Conservation (phyloP, 2,797 vertebrate species). For the Sebastes diaconus region DNA sequence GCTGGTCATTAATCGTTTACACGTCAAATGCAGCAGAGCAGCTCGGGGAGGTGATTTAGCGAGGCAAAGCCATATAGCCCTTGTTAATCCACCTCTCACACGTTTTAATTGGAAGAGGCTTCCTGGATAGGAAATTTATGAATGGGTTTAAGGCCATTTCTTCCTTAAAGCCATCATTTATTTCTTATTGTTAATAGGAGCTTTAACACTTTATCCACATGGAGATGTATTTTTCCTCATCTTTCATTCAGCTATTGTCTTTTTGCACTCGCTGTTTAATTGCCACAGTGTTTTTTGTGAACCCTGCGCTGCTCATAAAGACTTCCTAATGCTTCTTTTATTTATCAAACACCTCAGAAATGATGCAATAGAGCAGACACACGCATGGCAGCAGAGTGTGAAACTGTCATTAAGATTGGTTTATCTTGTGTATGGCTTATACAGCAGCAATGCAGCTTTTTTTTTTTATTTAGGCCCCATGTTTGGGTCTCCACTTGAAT, state of each 20-base stretch:
- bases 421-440: constrained; percentile 26
- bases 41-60: constrained; percentile 83
- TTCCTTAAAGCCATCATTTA: constrained; percentile 81
- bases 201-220: constrained; percentile 80
- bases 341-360: constrained; percentile 37
- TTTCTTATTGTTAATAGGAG: constrained; percentile 80
- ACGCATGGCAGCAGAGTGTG: constrained; percentile 28
- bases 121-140: constrained; percentile 83
- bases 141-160: constrained; percentile 84
- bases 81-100: constrained; percentile 85
- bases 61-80: constrained; percentile 83
- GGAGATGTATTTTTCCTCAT: constrained; percentile 66
- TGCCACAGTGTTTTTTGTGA: constrained; percentile 54
- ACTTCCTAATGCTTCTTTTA: constrained; percentile 13
- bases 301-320: constrained; percentile 16
- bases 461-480: constrained; percentile 42
- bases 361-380: constrained; percentile 41
- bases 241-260: constrained; percentile 70
- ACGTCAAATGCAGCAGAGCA: constrained; percentile 84
- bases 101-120: constrained; percentile 85
- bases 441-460: constrained; percentile 16
- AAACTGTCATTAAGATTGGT: constrained; percentile 35
- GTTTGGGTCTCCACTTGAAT: constrained; percentile 71
- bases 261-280: constrained; percentile 61
- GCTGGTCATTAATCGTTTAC: constrained; percentile 86